A percentile compares a stretch with the other conserved stretches of the same genome.
Conservation (phyloP, 2,113 vertebrate species). For the Xiphias gladius region DNA sequence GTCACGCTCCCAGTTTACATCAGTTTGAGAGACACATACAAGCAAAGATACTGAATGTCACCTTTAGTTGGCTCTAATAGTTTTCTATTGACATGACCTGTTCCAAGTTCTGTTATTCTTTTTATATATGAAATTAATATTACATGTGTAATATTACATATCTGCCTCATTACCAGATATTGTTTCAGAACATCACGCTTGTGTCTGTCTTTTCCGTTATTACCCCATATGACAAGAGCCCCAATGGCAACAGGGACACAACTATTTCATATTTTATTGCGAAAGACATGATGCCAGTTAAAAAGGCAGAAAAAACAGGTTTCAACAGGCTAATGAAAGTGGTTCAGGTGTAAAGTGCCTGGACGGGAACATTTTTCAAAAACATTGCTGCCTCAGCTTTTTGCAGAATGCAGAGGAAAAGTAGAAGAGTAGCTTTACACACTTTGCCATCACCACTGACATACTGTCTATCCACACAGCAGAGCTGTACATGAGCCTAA, state of each 20-base stretch:
- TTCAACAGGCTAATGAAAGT: not conserved
- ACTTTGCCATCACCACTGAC: not conserved
- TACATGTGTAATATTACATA: too few relatives aligned
- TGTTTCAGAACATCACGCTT: too few relatives aligned
- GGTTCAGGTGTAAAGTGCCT: not conserved
- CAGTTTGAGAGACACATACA: not conserved
- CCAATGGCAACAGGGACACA: not conserved
- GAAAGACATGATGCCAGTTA: not conserved
- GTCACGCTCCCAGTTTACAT: not conserved
- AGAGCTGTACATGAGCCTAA: not conserved
- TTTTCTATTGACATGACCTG: too few relatives aligned
- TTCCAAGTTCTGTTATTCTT: too few relatives aligned
- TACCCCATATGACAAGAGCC: not conserved
- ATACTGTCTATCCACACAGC: not conserved
- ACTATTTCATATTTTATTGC: not conserved
- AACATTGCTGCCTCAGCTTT: not conserved
- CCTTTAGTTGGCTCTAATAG: not conserved
- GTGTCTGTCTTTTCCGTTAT: not conserved
- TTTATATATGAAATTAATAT: too few relatives aligned
- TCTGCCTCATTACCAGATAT: too few relatives aligned
- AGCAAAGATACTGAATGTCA: not conserved
- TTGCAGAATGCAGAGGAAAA: not conserved
- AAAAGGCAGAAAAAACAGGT: not conserved
- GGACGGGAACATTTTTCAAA: not conserved
- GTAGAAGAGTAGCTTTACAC: constrained; percentile 2